Percentiles rank a stretch among this genome's conserved stretches.
Conservation (phyloP, 2,797 vertebrate genomes). For the Clamator glandarius region DNA sequence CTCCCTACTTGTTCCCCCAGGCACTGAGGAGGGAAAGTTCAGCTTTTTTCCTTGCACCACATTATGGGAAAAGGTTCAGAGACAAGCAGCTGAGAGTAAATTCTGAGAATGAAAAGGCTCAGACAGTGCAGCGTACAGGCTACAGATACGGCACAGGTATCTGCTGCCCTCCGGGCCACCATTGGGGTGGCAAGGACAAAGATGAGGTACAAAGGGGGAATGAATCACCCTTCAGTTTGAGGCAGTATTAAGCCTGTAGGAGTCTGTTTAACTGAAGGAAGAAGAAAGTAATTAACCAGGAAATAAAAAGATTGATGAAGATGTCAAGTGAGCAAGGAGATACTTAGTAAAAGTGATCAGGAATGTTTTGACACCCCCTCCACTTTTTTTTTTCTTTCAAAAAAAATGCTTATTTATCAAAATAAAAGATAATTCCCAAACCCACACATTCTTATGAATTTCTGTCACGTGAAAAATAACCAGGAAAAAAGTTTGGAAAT, state of each 20-base stretch:
- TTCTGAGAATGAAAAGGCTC: background rate
- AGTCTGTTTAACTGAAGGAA: background rate
- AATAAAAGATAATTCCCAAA: background rate
- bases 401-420: background rate
- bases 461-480: background rate
- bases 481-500: accelerated
- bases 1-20: background rate
- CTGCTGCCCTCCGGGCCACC: background rate
- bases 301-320: background rate
- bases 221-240: background rate
- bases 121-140: accelerated
- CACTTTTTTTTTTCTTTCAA: accelerated
- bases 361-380: background rate
- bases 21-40: background rate
- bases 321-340: background rate
- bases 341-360: background rate
- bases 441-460: background rate
- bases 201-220: background rate
- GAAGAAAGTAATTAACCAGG: background rate
- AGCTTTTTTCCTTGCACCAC: background rate
- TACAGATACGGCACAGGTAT: background rate
- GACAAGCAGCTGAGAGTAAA: background rate
- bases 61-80: background rate
- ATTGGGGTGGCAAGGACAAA: background rate
- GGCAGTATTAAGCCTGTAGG: background rate